phyloP scores from a whole-genome alignment of 30 jellyfish, hydroid and myxozoan species.

The Rhopilema esculentum region DNA sequence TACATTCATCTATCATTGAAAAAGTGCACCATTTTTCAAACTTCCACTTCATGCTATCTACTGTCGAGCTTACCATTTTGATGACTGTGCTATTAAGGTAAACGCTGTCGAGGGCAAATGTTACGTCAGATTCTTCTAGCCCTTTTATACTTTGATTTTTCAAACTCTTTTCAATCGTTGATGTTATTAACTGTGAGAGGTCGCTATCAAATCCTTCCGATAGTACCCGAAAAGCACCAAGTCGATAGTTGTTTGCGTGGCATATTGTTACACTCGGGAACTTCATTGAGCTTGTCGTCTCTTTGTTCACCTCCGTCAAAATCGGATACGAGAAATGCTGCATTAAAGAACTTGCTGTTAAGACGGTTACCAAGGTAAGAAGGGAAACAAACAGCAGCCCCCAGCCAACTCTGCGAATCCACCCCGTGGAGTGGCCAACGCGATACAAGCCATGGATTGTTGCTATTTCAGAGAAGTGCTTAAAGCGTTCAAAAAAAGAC shows the following conservation, averaged over 20 bases:
- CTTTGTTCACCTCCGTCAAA: slow-evolving; percentile 25
- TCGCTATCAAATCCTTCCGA: background rate
- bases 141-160: background rate
- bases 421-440: slow-evolving; percentile 35
- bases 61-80: slow-evolving; percentile 25
- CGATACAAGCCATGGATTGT: slow-evolving; percentile 56
- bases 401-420: slow-evolving; percentile 42
- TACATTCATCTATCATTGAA: background rate
- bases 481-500: background rate
- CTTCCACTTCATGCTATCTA: slow-evolving; percentile 9
- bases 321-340: slow-evolving; percentile 11
- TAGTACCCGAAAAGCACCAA: slow-evolving; percentile 12
- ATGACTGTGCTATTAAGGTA: slow-evolving; percentile 27
- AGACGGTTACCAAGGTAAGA: background rate
- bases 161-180: slow-evolving; percentile 12
- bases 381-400: background rate
- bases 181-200: background rate
- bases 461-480: slow-evolving; percentile 37
- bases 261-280: slow-evolving; percentile 55
- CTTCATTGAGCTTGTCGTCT: background rate
- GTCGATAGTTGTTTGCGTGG: slow-evolving; percentile 53
- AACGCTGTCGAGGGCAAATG: background rate
- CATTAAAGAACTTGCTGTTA: background rate
- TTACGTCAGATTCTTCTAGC: slow-evolving; percentile 5
- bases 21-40: slow-evolving; percentile 47